A percentile compares a stretch with the other conserved stretches of the same genome.
phyloP scores from a whole-genome alignment of 2,797 vertebrate genomes.

The Malurus splendens region DNA sequence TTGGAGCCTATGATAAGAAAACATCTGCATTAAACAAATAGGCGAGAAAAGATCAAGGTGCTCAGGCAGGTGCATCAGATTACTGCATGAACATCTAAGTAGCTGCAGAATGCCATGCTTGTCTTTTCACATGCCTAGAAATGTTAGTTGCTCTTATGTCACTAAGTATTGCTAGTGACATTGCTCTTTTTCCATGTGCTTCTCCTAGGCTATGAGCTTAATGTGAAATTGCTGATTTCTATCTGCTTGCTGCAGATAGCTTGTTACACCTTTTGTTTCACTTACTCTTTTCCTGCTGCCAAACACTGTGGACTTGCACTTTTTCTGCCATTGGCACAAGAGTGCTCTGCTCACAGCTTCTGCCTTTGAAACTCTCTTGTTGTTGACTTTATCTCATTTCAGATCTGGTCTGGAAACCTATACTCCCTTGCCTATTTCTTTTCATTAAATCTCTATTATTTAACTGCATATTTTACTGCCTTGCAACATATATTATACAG shows the following conservation, averaged over 20 bases:
- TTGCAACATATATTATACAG: neutral
- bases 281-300: neutral
- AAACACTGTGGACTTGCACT: neutral
- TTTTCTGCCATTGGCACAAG: neutral
- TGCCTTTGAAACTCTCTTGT: neutral
- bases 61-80: neutral
- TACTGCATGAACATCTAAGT: neutral
- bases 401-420: neutral
- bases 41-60: neutral
- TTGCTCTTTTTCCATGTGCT: neutral
- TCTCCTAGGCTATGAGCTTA: neutral
- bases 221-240: neutral
- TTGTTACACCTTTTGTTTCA: neutral
- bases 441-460: constrained; percentile 21
- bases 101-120: neutral
- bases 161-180: neutral
- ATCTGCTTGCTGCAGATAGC: neutral
- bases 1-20: neutral
- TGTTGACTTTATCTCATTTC: neutral
- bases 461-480: neutral
- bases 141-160: neutral
- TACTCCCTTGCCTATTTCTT: neutral
- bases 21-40: neutral
- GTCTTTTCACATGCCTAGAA: neutral
- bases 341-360: neutral